A percentile compares a stretch with the other conserved stretches of the same genome.
These are phyloP conservation scores for Epicauta chinensis DNA, from an alignment of 1,140 invertebrate species.

Conservation along the genomic window DNA sequence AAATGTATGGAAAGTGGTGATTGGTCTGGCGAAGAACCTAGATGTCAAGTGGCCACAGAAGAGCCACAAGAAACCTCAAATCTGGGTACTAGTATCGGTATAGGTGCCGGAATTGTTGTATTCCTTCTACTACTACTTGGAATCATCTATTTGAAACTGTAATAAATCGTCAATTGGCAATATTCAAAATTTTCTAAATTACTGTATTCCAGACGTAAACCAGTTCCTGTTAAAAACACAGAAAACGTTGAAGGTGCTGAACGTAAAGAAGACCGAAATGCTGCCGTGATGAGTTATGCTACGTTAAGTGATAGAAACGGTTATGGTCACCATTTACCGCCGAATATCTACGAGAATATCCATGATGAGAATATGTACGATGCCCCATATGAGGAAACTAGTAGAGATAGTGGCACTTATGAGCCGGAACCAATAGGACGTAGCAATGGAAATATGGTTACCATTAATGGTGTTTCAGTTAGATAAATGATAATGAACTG, in stretches of 20 bases:
- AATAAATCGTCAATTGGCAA: too few species aligned
- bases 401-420: constrained; percentile 57
- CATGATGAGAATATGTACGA: constrained; percentile 67
- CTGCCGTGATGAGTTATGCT: constrained; percentile 80
- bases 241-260: constrained; percentile 80
- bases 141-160: constrained; percentile 69
- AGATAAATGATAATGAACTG: constrained; percentile 43
- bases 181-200: constrained; percentile 1
- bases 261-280: constrained; percentile 75
- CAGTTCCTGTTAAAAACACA: constrained; percentile 78
- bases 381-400: constrained; percentile 52
- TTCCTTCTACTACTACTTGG: constrained; percentile 68
- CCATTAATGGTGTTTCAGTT: constrained; percentile 66
- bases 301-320: constrained; percentile 64
- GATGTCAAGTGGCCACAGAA: constrained; percentile 58
- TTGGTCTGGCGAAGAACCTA: constrained; percentile 79
- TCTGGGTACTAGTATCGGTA: constrained; percentile 72
- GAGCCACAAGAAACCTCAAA: constrained; percentile 62
- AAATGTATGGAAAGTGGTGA: constrained; percentile 75
- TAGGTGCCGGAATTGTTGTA: constrained; percentile 69
- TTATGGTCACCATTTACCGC: constrained; percentile 37
- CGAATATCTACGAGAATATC: constrained; percentile 68
- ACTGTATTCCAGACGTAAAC: constrained; percentile 58
- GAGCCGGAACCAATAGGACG: constrained; percentile 57
- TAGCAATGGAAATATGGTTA: constrained; percentile 56